These are phyloP conservation scores for Eupleurogrammus muticus DNA, from an alignment of 2,797 vertebrate species.

Conservation along the genomic window DNA sequence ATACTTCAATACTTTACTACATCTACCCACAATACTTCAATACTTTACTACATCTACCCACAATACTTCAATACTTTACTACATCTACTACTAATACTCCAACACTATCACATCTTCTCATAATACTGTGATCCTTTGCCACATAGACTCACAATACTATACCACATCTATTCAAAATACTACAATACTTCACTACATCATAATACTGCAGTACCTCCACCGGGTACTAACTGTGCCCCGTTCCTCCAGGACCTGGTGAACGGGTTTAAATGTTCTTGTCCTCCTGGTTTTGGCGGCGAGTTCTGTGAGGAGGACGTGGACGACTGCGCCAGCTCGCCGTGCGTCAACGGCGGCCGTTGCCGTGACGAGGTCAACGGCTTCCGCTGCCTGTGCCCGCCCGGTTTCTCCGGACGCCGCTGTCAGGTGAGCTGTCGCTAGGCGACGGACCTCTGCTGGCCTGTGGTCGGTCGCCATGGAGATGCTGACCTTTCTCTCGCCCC, in stretches of 20 bases:
- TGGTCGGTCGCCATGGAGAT: constrained; percentile 6
- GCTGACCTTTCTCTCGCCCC: neutral
- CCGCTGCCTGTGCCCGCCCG: constrained; percentile 91
- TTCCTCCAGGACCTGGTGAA: constrained; percentile 89
- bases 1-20: too few relatives aligned
- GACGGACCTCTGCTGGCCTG: neutral
- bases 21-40: too few relatives aligned
- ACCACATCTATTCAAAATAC: too few relatives aligned
- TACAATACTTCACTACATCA: too few relatives aligned
- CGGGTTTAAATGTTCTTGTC: constrained; percentile 88
- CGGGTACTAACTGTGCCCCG: too few relatives aligned
- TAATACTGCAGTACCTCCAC: too few relatives aligned
- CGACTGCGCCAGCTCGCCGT: constrained; percentile 91
- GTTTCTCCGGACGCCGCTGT: constrained; percentile 93
- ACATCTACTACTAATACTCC: too few relatives aligned
- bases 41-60: too few relatives aligned
- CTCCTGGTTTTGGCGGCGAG: constrained; percentile 88
- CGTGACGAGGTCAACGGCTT: constrained; percentile 90
- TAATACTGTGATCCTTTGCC: too few relatives aligned
- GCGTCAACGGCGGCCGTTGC: constrained; percentile 92
- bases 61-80: too few relatives aligned
- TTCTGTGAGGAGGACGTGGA: constrained; percentile 91
- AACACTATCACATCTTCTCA: too few relatives aligned
- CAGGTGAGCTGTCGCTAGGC: constrained; percentile 84
- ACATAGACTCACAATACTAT: too few relatives aligned